Base-by-base conservation (phyloP, 2,888 invertebrate genomes). In the Tachina lurida region DNA sequence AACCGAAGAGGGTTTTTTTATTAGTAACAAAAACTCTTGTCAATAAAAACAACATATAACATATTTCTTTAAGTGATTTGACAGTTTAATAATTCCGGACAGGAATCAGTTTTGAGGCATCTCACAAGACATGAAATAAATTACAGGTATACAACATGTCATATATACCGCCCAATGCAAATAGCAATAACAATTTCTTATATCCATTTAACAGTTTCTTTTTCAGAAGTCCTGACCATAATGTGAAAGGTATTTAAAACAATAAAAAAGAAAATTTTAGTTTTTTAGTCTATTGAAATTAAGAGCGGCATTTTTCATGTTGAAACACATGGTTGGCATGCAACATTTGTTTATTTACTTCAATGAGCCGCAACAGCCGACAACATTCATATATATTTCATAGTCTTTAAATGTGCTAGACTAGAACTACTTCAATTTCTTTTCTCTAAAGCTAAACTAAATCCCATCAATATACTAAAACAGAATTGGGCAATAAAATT, bases 261-360 rank as follows among this genome's bases (percentile, higher is more conserved):
- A 60, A 39, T 39, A 71, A 39, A 62, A 39, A 17, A 60, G 31
- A 17, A 41, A 56, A 31, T 63, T 54, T 54, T 58, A 19, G 13
- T 71, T 76, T 68, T 56, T 68, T 56, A 41, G 54, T 65, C 12
- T 62, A 67, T 9, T 76, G 41, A 65, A 76, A 58, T 45, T 22
- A 47, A 60, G 54, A 73, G 81, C 86, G 86, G 84, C 70, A 67
- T 84, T 78, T 71, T 84, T 86, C 73, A 73, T 19, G 41, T 45
- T 78, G 62, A 70, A 43, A 45, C 54, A 54, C 10, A 76, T 70
- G 17, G 19, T 49, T 75, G 75, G 75, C 81, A 77, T 81, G 84
- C 84, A 84, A 71, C 78, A 84, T 85, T 88, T 83, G 82, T 87
- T 87, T 86, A 85, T 86, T 81, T 87, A 82, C 77, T 84, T 87